Evolutionary conservation across 2,113 vertebrate species (phyloP).

Genomic region (Daubentonia madagascariensis): DNA sequence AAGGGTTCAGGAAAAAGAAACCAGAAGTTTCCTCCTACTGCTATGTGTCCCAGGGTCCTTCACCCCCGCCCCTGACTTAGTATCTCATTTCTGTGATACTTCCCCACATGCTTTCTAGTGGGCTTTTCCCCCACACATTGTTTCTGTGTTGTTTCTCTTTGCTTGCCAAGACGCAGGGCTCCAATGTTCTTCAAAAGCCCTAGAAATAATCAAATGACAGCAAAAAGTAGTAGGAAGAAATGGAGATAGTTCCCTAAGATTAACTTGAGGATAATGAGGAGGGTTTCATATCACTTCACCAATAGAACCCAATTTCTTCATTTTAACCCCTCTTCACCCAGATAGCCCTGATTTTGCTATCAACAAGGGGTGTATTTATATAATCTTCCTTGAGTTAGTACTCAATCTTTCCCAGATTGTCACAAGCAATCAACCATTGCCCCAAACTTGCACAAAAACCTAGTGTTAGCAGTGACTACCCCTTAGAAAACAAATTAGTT

Average conservation of each 20-base stretch:
- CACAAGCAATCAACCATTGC: not conserved
- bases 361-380: not conserved
- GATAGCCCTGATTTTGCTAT: not conserved
- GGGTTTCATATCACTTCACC: not conserved
- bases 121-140: not conserved
- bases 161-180: not conserved
- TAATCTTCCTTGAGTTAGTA: not conserved
- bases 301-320: not conserved
- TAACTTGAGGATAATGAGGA: not conserved
- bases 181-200: not conserved
- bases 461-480: not conserved
- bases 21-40: not conserved
- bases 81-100: not conserved
- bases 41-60: not conserved
- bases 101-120: not conserved
- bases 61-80: accelerated
- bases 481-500: not conserved
- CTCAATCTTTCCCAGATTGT: not conserved
- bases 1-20: not conserved
- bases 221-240: not conserved
- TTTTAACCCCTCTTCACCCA: not conserved
- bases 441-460: not conserved
- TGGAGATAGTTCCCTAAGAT: not conserved
- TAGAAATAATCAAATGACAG: not conserved
- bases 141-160: not conserved